Evolutionary conservation across 2,113 vertebrate species (phyloP), one percentile per base, ranked within the genome.

Genomic region (Nerophis lumbriciformis): DNA sequence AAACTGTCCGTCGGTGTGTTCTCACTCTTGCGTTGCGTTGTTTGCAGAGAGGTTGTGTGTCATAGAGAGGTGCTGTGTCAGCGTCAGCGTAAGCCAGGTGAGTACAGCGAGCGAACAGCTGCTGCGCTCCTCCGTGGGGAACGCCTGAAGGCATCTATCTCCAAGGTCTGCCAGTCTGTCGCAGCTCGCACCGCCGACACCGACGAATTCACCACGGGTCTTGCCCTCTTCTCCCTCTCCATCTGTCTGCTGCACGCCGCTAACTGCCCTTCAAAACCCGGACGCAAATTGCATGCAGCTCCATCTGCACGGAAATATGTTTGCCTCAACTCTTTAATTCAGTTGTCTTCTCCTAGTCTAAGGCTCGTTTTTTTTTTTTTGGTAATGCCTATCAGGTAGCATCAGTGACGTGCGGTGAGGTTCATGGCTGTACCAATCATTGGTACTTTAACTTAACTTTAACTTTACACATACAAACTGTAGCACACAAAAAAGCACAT

Each of bases 121-220:
- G 73, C 78, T 78, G 59, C 62, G 63, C 56, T 75, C 59, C 77
- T 73, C 44, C 51, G 63, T 37, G 63, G 61, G 73, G 70, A 19
- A 56, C 61, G 59, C 66, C 72, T 68, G 69, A 48, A 66, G 72
- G 61, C 85, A 80, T 85, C 73, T 67, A n/a, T 85, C 77, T 76
- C 61, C 50, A 71, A 28, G 82, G 74, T 79, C 82, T 48, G 6
- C 19, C 39, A 1, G 65, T 72, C 74, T 77, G 79, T 82, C 82
- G 76, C 44, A 49, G 75, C 77, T 75, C 81, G 75, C 82, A 83
- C 63, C 63, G 62, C 28, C 70, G 74, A 72, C 11, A 52, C 78
- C 83, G 82, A 84, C 85, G 65, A 75, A 87, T 82, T 79, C 80
- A 81, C 75, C 75, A 76, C 71, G 35, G 1, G 38, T 68, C 68